A percentile compares a stretch with the other conserved stretches of the same genome.
Conservation (phyloP, 2,113 vertebrate species). For the Triplophysa dalaica region DNA sequence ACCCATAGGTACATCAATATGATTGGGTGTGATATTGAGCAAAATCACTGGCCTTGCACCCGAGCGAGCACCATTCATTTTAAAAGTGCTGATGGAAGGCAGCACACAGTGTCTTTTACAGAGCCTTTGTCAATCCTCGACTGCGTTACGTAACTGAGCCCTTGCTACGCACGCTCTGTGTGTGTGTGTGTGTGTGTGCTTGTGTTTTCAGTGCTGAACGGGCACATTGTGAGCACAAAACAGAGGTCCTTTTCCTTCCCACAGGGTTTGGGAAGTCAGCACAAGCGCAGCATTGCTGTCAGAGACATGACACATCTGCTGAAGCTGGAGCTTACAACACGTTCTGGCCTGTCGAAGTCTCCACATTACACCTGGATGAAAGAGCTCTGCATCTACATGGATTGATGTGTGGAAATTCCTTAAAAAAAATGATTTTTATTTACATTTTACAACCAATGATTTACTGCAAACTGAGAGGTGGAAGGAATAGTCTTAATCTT, state of each 20-base stretch:
- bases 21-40: neutral
- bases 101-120: constrained; percentile 20
- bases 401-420: neutral
- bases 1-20: too few relatives aligned
- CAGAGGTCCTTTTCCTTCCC: constrained; percentile 19
- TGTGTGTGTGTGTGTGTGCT: neutral
- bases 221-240: constrained; percentile 24
- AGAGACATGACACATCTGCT: constrained; percentile 16
- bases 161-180: neutral
- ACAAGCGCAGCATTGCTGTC: neutral
- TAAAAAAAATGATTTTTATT: neutral
- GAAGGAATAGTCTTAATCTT: neutral
- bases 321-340: constrained; percentile 15
- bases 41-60: neutral
- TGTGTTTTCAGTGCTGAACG: constrained; percentile 1
- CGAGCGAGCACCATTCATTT: neutral
- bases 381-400: neutral
- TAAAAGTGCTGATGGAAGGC: constrained; percentile 7
- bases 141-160: constrained; percentile 24
- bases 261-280: constrained; percentile 13
- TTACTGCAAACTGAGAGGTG: neutral
- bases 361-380: neutral
- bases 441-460: neutral
- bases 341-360: neutral
- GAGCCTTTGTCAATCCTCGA: constrained; percentile 15